A percentile compares a stretch with the other conserved stretches of the same genome.
Evolutionary conservation across 2,797 vertebrate species (phyloP).

Genomic region (Loriculus beryllinus): DNA sequence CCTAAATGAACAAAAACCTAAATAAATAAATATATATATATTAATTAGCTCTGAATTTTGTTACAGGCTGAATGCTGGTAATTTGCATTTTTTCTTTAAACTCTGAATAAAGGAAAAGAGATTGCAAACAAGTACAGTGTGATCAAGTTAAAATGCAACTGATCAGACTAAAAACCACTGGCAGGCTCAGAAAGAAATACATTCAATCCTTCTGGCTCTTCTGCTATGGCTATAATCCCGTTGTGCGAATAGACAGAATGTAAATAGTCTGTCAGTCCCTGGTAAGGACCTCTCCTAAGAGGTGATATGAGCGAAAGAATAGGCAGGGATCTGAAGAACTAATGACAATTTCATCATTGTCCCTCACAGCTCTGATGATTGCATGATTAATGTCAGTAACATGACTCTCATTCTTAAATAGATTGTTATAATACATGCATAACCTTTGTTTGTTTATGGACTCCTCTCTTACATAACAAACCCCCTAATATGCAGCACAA

Average conservation of each 20-base stretch:
- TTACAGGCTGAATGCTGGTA: not conserved
- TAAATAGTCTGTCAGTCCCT: not conserved
- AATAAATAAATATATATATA: not conserved
- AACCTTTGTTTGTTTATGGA: not conserved
- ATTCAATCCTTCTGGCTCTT: not conserved
- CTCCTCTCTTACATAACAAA: not conserved
- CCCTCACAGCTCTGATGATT: not conserved
- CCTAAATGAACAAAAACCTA: not conserved
- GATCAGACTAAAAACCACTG: not conserved
- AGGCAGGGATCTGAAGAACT: not conserved
- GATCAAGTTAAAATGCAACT: not conserved
- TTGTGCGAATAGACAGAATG: not conserved
- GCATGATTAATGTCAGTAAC: not conserved
- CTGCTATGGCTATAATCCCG: not conserved
- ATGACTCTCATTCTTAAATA: not conserved
- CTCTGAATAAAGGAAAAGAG: not conserved
- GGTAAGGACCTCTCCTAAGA: not conserved
- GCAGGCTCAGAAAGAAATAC: not conserved
- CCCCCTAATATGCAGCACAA: not conserved
- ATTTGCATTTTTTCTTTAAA: not conserved
- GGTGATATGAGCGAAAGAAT: not conserved
- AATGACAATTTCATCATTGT: not conserved
- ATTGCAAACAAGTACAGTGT: not conserved
- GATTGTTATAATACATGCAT: not conserved
- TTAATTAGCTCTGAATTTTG: not conserved